phyloP scores from a whole-genome alignment of 2,113 vertebrate species.

The Cyanoliseus patagonus region DNA sequence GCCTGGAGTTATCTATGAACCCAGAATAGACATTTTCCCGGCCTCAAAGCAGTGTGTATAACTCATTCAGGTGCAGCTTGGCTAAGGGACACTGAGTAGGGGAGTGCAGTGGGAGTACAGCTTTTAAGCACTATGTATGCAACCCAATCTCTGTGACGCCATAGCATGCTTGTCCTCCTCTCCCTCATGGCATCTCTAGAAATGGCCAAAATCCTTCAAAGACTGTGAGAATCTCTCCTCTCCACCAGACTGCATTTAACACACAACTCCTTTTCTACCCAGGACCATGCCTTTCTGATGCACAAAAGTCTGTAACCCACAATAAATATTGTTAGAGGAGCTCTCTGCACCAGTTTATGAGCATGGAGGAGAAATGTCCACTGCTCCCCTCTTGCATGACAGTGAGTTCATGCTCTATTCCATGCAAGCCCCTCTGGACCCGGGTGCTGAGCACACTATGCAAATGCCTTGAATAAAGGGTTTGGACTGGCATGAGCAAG shows the following conservation, averaged over 20 bases:
- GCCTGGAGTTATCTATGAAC: not conserved
- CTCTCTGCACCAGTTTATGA: not conserved
- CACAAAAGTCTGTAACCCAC: not conserved
- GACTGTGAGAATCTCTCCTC: not conserved
- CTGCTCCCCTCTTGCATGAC: not conserved
- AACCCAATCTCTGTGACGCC: not conserved
- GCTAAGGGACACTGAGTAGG: not conserved
- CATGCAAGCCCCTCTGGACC: not conserved
- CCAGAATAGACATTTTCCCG: not conserved
- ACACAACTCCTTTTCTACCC: not conserved
- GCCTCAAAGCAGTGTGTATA: not conserved
- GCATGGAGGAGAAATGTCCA: not conserved
- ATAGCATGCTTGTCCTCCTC: not conserved
- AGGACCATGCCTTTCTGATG: not conserved
- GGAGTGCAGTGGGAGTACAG: not conserved
- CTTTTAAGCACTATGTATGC: not conserved
- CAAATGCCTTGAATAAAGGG: not conserved
- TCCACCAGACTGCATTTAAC: not conserved
- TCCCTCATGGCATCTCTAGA: not conserved
- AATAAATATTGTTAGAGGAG: not conserved
- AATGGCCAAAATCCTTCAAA: not conserved
- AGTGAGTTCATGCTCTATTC: not conserved
- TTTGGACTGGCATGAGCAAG: not conserved
- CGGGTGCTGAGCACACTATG: not conserved
- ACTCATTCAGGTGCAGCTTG: not conserved